Base-by-base conservation (phyloP, 1,140 invertebrate species). In the Tenebrio molitor region DNA sequence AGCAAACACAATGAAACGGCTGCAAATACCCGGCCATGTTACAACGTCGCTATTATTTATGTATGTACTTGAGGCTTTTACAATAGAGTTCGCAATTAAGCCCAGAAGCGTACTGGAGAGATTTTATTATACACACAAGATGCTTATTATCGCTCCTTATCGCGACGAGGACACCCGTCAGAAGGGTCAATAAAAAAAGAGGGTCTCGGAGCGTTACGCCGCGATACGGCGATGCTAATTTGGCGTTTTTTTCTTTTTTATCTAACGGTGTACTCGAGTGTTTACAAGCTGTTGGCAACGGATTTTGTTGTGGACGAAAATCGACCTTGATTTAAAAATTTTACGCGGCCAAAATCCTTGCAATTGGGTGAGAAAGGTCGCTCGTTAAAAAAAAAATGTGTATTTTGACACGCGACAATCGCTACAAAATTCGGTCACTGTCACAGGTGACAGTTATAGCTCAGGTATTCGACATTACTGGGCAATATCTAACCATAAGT, bases 111-210 rank as follows among this genome's bases (percentile, higher is more conserved):
- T 19, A 46, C 16, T 46, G 2, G 12, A 3, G 14, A 46, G 42
- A 46, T 46, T 17, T 46, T 46, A 46, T 46, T 16, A 17, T 46
- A 3, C 16, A 46, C 42, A 46, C 42, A 46, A 46, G 12, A 17
- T 46, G 42, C 42, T 46, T 46, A 46, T 46, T 46, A 46, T 46
- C 17, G 42, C 42, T 46, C 17, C 15, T 39, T 39, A 39, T 39
- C 36, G 36, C 12, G 6, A 5, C 6, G 36, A 39, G 36, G 12
- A 39, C 29, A 33, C 5, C 14, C 2, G 42, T 15, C 14, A 16
- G 16, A 46, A 41, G 2, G 12, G 2, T n/a, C 2, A 46, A 46
- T 16, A 46, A 46, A 46, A 15, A 46, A 46, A 46, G 10, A 15
- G 17, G 3, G 5, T 2, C 12, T 46, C 5, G 42, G 17, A 46